Conservation (phyloP, 2,113 vertebrate species). For the Brienomyrus longianalis region DNA sequence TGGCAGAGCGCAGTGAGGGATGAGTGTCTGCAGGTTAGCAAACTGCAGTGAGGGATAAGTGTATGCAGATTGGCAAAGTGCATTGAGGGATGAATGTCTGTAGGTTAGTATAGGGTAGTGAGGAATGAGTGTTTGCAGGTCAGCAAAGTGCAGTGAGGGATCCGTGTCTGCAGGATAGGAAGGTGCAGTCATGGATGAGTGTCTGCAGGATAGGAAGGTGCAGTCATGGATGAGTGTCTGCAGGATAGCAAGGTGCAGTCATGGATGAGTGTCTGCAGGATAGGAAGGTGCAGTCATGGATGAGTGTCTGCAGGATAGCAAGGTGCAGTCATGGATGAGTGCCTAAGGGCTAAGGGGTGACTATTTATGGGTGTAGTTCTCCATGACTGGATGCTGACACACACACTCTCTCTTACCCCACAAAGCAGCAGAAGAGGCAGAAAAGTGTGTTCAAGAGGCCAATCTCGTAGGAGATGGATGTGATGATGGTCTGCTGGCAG, state of each 20-base stretch:
- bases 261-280: not conserved
- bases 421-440: constrained; percentile 93
- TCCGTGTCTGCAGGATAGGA: not conserved
- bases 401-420: constrained; percentile 70
- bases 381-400: not conserved
- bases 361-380: not conserved
- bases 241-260: not conserved
- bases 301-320: too few species aligned
- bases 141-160: not conserved
- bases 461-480: constrained; percentile 83
- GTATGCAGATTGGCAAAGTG: not conserved
- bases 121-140: not conserved
- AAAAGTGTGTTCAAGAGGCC: constrained; percentile 95
- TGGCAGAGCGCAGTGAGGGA: not conserved
- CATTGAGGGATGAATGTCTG: not conserved
- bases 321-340: not conserved
- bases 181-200: not conserved
- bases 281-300: too few species aligned
- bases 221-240: not conserved
- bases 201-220: not conserved
- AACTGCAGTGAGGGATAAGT: not conserved
- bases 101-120: not conserved
- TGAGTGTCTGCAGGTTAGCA: not conserved
- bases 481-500: constrained; percentile 93
- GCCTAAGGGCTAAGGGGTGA: not conserved